Percentiles rank a stretch among this genome's conserved stretches.
These are phyloP conservation scores for Andrena bucephala DNA, from an alignment of 2,888 invertebrate genomes.

Conservation along the genomic window DNA sequence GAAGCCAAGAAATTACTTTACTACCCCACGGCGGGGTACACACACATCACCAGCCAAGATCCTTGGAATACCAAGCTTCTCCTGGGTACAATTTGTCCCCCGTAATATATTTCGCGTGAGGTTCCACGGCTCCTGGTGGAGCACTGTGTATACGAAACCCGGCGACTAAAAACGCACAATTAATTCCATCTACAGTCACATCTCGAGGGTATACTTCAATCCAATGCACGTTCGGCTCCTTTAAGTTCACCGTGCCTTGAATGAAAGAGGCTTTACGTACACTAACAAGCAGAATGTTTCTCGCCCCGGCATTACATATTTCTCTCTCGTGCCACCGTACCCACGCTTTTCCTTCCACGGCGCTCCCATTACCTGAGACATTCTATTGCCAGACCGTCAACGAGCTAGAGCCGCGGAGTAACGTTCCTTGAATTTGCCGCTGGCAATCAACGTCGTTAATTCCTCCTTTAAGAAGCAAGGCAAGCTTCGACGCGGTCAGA, in stretches of 20 bases:
- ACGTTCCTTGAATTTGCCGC: neutral
- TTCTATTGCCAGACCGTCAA: neutral
- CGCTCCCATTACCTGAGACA: neutral
- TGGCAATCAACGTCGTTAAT: slow-evolving; percentile 19
- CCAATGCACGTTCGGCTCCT: too few species aligned
- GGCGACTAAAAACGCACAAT: neutral
- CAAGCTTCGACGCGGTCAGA: slow-evolving; percentile 39
- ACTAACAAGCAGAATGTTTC: neutral
- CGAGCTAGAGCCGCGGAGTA: slow-evolving; percentile 5
- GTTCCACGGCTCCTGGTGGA: slow-evolving; percentile 10
- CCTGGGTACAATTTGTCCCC: slow-evolving; percentile 33
- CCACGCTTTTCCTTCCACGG: neutral
- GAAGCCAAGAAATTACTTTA: slow-evolving; percentile 27
- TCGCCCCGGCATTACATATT: too few species aligned
- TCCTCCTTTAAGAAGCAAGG: slow-evolving; percentile 27
- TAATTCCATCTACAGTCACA: too few species aligned
- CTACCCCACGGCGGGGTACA: neutral
- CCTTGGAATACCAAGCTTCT: slow-evolving; percentile 35
- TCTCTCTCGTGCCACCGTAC: neutral
- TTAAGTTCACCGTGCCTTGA: too few species aligned
- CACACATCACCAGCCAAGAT: slow-evolving; percentile 27
- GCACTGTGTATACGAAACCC: neutral
- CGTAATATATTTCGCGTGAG: slow-evolving; percentile 13
- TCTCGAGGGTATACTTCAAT: too few species aligned
- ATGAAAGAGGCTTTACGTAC: neutral